A percentile compares a stretch with the other conserved stretches of the same genome.
phyloP scores from a whole-genome alignment of 2,888 invertebrate genomes.

The Brenthis daphne region DNA sequence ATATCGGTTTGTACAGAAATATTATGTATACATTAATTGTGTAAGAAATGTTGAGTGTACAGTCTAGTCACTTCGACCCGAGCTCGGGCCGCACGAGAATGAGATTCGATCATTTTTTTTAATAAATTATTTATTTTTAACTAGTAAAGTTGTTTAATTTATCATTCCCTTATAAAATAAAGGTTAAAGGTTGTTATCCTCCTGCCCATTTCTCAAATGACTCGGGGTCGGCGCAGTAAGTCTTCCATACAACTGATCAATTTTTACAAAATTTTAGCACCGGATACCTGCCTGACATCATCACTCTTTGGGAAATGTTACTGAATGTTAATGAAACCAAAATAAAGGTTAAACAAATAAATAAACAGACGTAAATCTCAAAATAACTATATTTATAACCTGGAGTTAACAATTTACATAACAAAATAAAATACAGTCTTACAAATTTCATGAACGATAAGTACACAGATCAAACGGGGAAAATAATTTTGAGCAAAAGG shows the following conservation, averaged over 20 bases:
- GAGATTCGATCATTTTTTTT: constrained; percentile 64
- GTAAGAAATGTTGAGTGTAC: constrained; percentile 79
- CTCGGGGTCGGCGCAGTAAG: no score
- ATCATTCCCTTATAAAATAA: background rate
- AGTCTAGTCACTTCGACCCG: constrained; percentile 79
- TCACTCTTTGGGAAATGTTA: no score
- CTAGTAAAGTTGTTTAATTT: constrained; percentile 46
- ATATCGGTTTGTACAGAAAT: constrained; percentile 76
- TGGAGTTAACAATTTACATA: constrained; percentile 79
- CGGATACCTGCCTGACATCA: no score
- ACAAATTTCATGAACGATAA: constrained; percentile 79
- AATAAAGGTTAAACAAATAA: constrained; percentile 7
- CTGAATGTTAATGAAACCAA: no score
- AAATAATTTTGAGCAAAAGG: constrained; percentile 72
- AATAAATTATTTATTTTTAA: constrained; percentile 81
- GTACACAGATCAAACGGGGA: constrained; percentile 68
- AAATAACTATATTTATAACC: constrained; percentile 81
- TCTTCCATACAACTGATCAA: no score
- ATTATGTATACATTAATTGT: constrained; percentile 70
- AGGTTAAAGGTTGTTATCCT: no score
- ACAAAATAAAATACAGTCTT: constrained; percentile 81
- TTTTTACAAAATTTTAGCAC: no score
- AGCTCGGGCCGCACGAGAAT: constrained; percentile 74
- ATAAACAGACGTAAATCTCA: constrained; percentile 57
- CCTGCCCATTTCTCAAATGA: no score